These are phyloP conservation scores for Synanceia verrucosa DNA, from an alignment of 2,797 vertebrate genomes.

Conservation along the genomic window DNA sequence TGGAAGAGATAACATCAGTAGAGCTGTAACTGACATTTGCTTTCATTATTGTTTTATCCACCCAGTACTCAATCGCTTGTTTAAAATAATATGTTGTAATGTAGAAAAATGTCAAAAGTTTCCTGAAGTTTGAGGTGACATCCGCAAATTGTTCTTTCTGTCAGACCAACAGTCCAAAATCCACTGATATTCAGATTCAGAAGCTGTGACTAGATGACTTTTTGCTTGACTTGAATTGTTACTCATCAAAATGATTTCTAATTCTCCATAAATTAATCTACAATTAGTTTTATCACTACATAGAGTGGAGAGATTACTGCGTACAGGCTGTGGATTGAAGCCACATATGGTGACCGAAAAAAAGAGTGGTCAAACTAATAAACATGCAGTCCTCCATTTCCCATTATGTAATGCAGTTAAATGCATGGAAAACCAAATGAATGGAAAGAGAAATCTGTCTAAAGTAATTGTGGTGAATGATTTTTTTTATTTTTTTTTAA, in stretches of 20 bases:
- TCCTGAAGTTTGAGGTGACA: accelerated
- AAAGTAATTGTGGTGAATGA: too few species aligned
- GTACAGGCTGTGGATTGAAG: not conserved
- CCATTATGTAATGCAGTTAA: not conserved
- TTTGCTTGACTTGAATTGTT: not conserved
- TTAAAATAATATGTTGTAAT: too few species aligned
- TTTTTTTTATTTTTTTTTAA: too few species aligned
- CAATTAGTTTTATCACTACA: not conserved
- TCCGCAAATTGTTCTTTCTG: not conserved
- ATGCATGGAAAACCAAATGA: too few species aligned
- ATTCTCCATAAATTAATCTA: not conserved
- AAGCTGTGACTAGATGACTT: not conserved
- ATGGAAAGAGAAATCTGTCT: too few species aligned
- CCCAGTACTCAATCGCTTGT: not conserved
- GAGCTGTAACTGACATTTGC: not conserved
- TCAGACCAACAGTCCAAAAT: not conserved
- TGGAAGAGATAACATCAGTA: not conserved
- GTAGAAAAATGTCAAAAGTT: not conserved
- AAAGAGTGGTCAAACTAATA: not conserved
- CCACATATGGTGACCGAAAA: not conserved
- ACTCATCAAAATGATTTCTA: not conserved
- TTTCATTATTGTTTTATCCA: not conserved
- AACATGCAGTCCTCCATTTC: not conserved
- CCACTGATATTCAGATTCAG: not conserved
- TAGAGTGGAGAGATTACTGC: not conserved